phyloP scores from a whole-genome alignment of 1,140 invertebrate species.

The Cyphomyrmex costatus region DNA sequence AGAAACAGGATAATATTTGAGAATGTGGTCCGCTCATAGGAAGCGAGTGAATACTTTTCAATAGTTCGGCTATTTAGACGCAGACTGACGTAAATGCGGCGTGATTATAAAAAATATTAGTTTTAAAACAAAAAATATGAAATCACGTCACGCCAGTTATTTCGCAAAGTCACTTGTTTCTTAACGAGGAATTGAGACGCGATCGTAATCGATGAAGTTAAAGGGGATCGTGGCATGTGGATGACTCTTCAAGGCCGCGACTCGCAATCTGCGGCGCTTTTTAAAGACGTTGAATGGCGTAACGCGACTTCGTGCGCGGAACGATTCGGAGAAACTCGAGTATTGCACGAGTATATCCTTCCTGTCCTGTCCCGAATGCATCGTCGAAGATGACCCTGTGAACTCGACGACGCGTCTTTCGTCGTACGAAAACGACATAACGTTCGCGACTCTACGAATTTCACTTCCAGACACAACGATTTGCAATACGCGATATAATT shows the following conservation, averaged over 20 bases:
- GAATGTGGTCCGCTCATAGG: neutral
- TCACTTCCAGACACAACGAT: neutral
- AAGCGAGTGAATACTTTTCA: neutral
- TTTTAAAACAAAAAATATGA: neutral
- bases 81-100: neutral
- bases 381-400: neutral
- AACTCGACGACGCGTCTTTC: neutral
- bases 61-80: neutral
- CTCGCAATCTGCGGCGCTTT: neutral
- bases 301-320: conserved; percentile 30
- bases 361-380: neutral
- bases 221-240: neutral
- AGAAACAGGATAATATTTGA: conserved; percentile 6
- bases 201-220: neutral
- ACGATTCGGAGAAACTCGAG: conserved; percentile 35
- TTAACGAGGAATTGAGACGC: neutral
- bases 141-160: neutral
- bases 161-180: neutral
- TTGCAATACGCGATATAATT: neutral
- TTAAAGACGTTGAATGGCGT: conserved; percentile 41
- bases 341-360: conserved; percentile 55
- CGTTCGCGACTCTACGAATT: neutral
- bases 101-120: neutral
- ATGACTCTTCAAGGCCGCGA: conserved; percentile 6
- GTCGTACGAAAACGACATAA: neutral